Evolutionary conservation across 1,140 invertebrate genomes (phyloP), one percentile per base, ranked within the genome.

Genomic region (Drosophila littoralis): DNA sequence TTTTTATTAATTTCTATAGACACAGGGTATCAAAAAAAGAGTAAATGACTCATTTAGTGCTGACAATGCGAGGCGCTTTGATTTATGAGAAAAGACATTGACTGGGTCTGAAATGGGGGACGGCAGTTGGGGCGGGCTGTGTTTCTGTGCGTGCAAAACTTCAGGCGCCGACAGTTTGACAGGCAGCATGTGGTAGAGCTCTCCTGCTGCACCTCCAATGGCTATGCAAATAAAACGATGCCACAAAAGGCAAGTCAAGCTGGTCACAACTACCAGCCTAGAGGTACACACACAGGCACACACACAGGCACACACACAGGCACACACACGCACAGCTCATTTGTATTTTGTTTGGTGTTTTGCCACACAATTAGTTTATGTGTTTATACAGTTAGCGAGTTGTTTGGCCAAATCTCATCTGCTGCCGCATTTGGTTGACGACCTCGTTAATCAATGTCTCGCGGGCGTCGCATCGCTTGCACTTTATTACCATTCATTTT

Each of bases 381-480:
- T 60, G 51, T 50, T 65, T 40, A 6, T 42, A 7, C 33, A 36
- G 35, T 17, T 12, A 54, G 55, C 55, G 32, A 9, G 65, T 54
- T 48, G 57, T 61, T 74, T 61, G 65, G 13, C 57, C 50, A 61
- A 68, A 69, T 68, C 64, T 32, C 66, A 52, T 7, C 38, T 40
- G 38, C 9, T 59, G 63, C 48, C 63, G 38, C 13, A 36, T 77
- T 66, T 67, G 74, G 51, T 64, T 66, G 67, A 74, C 69, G 75
- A 79, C 79, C 79, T 82, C 83, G 67, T 76, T 82, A 88, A 88
- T 82, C 61, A 73, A 63, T 52, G 57, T 52, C 63, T 59, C 38
- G 46, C 52, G 54, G 43, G 48, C 63, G 48, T 43, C 45, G 52
- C 59, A 57, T 69, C 59, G 65, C 73, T 40, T 70, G 66, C 55